Evolutionary conservation across 2,113 vertebrate genomes (phyloP).

Genomic region (Petrocephalus zakoni): DNA sequence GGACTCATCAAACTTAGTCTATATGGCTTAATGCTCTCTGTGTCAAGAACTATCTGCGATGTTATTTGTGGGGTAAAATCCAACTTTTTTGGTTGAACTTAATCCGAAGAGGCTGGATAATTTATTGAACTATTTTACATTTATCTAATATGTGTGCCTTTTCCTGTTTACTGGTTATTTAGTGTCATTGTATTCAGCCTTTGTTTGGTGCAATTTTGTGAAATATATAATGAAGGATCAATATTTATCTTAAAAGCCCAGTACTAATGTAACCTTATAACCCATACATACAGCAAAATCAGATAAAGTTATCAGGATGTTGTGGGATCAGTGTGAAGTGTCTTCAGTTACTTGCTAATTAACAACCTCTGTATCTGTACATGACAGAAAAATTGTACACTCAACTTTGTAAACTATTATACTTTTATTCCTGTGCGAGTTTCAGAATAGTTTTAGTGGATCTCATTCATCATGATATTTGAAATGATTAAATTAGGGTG

Average conservation of each 20-base stretch:
- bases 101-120: no score
- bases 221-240: not conserved
- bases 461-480: not conserved
- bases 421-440: not conserved
- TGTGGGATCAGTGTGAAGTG: slow-evolving; percentile 2
- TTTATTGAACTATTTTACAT: no score
- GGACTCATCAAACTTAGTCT: not conserved
- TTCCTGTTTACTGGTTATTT: no score
- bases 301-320: slow-evolving; percentile 13
- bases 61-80: not conserved
- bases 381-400: not conserved
- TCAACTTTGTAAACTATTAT: not conserved
- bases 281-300: not conserved
- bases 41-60: not conserved
- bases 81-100: no score
- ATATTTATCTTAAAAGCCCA: not conserved
- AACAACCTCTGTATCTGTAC: not conserved
- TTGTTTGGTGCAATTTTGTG: not conserved
- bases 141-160: no score
- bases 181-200: no score
- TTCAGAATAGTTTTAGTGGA: not conserved
- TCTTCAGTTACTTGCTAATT: slow-evolving; percentile 1
- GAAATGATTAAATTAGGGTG: not conserved
- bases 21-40: not conserved
- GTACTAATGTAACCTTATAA: not conserved